Base-by-base conservation (phyloP, 2,113 vertebrate genomes). In the Micronycteris hirsuta region DNA sequence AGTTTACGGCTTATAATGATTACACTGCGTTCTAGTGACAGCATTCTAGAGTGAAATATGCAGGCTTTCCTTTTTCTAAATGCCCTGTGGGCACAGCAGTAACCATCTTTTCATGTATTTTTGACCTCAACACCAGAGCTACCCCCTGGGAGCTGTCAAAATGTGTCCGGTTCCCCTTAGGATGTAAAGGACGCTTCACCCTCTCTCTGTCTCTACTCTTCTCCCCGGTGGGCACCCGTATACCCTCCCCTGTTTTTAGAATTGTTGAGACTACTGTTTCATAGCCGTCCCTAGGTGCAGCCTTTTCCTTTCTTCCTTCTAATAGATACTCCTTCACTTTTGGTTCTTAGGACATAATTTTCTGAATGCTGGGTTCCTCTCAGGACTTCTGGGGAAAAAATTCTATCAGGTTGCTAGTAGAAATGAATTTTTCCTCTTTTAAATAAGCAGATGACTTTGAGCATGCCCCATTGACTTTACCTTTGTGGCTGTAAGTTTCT, bases 131-230 rank as follows among this genome's bases (percentile, higher is more conserved):
- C 31, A 85, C 88, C 97, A 49, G 47, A 95, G 86, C 97, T 96
- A 63, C 38, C 97, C 83, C 93, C 97, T 96, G 94, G 97, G 97
- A 97, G 83, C 94, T 97, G 97, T 98, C 98, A 97, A 94, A 97
- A 88, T 97, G 90, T 97, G 89, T 97, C 92, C 95, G 76, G 47
- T 97, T 96, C 86, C 94, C 95, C 92, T 96, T 95, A 49, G 77
- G 78, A 89, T 96, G 71, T 74, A 90, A 96, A 97, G 80, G 82
- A 96, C 85, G 36, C n/a, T 13, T 49, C 33, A 52, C 41, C 71
- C 36, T 92, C 84, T 71, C 95, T 74, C 41, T 73, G 28, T 49
- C 84, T 90, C 68, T 49, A 4, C n/a, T 89, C 87, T 84, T 47
- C 87, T 38, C 89, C 45, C 87, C 78, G 13, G 7, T 47, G 33